phyloP scores from a whole-genome alignment of 2,888 invertebrate species.

The Folsomia manolachei region DNA sequence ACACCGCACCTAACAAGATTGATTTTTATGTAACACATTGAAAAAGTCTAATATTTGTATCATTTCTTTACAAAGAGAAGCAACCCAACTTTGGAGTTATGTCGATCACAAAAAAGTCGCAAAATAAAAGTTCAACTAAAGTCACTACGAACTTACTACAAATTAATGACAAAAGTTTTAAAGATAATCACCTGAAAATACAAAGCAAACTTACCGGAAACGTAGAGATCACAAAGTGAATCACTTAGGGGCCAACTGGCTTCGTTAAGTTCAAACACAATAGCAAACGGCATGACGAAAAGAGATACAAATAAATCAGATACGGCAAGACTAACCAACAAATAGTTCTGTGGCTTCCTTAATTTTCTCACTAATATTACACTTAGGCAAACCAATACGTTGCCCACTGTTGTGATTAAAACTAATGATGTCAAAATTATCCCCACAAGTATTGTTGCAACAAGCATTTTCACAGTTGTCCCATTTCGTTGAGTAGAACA shows the following conservation, averaged over 20 bases:
- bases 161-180: not conserved
- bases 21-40: no score
- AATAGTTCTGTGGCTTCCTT: constrained; percentile 83
- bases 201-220: constrained; percentile 42
- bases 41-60: no score
- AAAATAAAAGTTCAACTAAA: not conserved
- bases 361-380: constrained; percentile 90
- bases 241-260: constrained; percentile 44
- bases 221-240: constrained; percentile 49
- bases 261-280: constrained; percentile 75
- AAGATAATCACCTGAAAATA: no score
- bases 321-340: constrained; percentile 90
- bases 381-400: constrained; percentile 90
- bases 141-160: no score
- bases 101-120: not conserved
- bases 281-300: constrained; percentile 95
- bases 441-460: constrained; percentile 59
- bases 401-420: constrained; percentile 77
- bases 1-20: no score
- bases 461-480: constrained; percentile 29
- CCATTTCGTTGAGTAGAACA: no score
- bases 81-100: no score
- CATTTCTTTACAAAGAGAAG: no score
- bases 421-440: constrained; percentile 56
- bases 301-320: constrained; percentile 94